A percentile compares a stretch with the other conserved stretches of the same genome.
Evolutionary conservation across 1,140 invertebrate genomes (phyloP).

Genomic region (Drosophila ogumai): DNA sequence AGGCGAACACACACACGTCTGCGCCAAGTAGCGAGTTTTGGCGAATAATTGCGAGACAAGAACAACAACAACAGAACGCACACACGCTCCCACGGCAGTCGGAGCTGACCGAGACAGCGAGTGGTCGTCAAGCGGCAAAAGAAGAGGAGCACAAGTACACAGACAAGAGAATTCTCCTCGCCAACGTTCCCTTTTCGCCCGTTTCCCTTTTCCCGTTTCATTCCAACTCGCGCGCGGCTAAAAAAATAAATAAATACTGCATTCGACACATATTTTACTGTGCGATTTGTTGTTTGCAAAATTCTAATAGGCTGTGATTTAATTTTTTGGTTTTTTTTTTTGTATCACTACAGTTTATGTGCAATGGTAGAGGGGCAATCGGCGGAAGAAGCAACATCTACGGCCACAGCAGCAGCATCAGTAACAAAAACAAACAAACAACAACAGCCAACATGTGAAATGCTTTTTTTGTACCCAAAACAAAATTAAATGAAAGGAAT

Average conservation of each 20-base stretch:
- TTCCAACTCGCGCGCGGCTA: conserved; percentile 35
- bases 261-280: conserved; percentile 15
- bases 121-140: conserved; percentile 43
- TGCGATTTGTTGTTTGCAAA: conserved; percentile 18
- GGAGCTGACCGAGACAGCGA: conserved; percentile 6
- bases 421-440: conserved; percentile 32
- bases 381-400: conserved; percentile 39
- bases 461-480: conserved; percentile 32
- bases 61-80: conserved; percentile 14
- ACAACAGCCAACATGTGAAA: conserved; percentile 46
- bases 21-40: conserved; percentile 29
- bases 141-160: conserved; percentile 14
- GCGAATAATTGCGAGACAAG: conserved; percentile 40
- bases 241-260: conserved; percentile 54
- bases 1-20: conserved; percentile 31
- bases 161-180: conserved; percentile 30
- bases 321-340: conserved; percentile 21
- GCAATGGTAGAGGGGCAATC: conserved; percentile 67
- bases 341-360: conserved; percentile 58
- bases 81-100: conserved; percentile 8
- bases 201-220: conserved; percentile 26
- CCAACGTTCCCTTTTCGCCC: conserved; percentile 22
- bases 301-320: conserved; percentile 24
- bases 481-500: conserved; percentile 38
- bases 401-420: conserved; percentile 30